phyloP scores from a whole-genome alignment of 2,888 invertebrate genomes.

The Abrostola tripartita region DNA sequence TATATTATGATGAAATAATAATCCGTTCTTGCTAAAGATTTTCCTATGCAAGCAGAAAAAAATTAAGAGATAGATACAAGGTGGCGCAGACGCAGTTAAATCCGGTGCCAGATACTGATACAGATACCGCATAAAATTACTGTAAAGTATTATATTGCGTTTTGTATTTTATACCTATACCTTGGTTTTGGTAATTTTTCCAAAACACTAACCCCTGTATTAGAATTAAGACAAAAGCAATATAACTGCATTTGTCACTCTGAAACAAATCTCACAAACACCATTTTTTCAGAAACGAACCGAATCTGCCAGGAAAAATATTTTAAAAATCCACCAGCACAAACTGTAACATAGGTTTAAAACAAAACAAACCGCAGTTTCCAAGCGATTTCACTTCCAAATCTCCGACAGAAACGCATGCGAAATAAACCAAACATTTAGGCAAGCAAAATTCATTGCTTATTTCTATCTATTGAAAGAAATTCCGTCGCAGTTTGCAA shows the following conservation, averaged over 20 bases:
- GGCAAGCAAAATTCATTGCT: conserved; percentile 57
- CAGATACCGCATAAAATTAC: too few species aligned
- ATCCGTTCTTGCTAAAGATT: too few species aligned
- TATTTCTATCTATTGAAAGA: conserved; percentile 74
- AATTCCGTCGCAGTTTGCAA: conserved; percentile 79
- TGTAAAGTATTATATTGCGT: too few species aligned
- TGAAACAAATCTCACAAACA: background rate
- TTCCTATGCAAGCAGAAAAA: background rate
- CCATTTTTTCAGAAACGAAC: background rate
- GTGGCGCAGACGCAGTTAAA: too few species aligned
- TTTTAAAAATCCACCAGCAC: conserved; percentile 22
- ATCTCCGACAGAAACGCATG: conserved; percentile 28
- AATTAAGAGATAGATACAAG: background rate
- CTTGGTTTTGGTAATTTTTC: too few species aligned
- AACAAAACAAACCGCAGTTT: conserved; percentile 32
- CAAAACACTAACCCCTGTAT: too few species aligned
- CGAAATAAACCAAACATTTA: conserved; percentile 51
- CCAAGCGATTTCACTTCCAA: conserved; percentile 40
- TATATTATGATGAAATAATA: too few species aligned
- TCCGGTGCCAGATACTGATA: too few species aligned
- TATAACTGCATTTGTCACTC: background rate
- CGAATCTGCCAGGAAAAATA: conserved; percentile 21
- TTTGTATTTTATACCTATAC: background rate
- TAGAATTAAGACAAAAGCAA: too few species aligned
- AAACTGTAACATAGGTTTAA: conserved; percentile 31